These are phyloP conservation scores for Neocrepidodera transversa DNA, from an alignment of 2,888 invertebrate species.

Conservation along the genomic window DNA sequence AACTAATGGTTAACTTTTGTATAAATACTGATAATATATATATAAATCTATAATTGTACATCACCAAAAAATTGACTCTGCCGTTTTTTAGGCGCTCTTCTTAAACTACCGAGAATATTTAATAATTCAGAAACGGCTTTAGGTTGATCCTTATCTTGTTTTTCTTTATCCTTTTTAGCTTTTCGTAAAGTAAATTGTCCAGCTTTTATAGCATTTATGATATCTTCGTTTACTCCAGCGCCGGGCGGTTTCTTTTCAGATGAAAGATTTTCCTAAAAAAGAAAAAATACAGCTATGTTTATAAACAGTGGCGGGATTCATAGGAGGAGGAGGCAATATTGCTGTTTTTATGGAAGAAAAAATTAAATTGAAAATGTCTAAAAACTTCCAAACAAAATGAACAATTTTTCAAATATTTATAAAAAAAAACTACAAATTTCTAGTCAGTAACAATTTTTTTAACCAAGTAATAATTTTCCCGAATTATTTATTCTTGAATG, in stretches of 20 bases:
- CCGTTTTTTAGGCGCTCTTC: conserved; percentile 62
- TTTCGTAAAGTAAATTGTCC: conserved; percentile 76
- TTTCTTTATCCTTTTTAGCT: conserved; percentile 65
- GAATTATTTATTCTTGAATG: no score
- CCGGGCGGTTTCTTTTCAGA: conserved; percentile 49
- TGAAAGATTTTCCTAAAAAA: conserved; percentile 25
- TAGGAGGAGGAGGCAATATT: no score
- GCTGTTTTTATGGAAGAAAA: no score
- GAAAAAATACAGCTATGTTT: no score
- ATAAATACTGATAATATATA: conserved; percentile 5
- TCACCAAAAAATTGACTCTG: conserved; percentile 49
- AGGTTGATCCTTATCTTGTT: conserved; percentile 67
- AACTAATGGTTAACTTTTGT: conserved; percentile 28
- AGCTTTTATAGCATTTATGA: conserved; percentile 79
- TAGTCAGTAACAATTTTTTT: no score
- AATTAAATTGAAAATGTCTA: no score
- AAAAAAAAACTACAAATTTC: no score
- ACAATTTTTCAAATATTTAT: no score
- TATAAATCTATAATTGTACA: conserved; percentile 33
- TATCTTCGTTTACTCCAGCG: conserved; percentile 73
- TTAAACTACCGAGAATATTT: conserved; percentile 70
- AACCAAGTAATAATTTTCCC: no score
- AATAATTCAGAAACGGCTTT: conserved; percentile 73
- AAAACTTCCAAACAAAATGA: no score
- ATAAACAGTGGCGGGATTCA: no score